Evolutionary conservation across 2,113 vertebrate species (phyloP).

Genomic region (Ivindomyrus marchei): DNA sequence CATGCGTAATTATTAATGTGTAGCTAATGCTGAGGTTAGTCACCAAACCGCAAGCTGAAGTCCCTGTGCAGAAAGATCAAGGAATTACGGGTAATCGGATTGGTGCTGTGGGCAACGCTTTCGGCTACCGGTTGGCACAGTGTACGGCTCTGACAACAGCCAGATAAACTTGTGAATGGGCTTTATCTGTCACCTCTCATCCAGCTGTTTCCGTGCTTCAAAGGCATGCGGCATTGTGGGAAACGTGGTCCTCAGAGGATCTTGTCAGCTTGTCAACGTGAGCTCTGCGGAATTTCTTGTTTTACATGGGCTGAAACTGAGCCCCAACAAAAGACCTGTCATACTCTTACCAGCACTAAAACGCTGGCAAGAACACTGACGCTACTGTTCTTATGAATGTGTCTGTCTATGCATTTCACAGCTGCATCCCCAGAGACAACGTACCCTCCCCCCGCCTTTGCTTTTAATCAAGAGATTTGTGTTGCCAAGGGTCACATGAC

Average conservation of each 20-base stretch:
- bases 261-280: neutral
- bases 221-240: neutral
- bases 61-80: constrained; percentile 16
- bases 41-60: neutral
- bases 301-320: neutral
- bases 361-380: neutral
- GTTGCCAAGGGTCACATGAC: neutral
- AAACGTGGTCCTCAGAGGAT: neutral
- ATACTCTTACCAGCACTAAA: neutral
- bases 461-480: neutral
- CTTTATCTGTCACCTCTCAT: constrained; percentile 24
- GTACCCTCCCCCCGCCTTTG: neutral
- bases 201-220: constrained; percentile 20
- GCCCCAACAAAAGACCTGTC: neutral
- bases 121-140: neutral
- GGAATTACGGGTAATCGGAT: constrained; percentile 21
- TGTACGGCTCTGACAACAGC: neutral
- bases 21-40: constrained; percentile 7
- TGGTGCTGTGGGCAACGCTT: constrained; percentile 13
- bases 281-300: neutral
- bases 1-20: constrained; percentile 19
- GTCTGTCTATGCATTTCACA: neutral
- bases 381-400: neutral
- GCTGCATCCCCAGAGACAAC: neutral
- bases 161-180: constrained; percentile 17